Evolutionary conservation across 2,888 invertebrate species (phyloP), one percentile per base, ranked within the genome.

Genomic region (Macrosoma leucophasiata): DNA sequence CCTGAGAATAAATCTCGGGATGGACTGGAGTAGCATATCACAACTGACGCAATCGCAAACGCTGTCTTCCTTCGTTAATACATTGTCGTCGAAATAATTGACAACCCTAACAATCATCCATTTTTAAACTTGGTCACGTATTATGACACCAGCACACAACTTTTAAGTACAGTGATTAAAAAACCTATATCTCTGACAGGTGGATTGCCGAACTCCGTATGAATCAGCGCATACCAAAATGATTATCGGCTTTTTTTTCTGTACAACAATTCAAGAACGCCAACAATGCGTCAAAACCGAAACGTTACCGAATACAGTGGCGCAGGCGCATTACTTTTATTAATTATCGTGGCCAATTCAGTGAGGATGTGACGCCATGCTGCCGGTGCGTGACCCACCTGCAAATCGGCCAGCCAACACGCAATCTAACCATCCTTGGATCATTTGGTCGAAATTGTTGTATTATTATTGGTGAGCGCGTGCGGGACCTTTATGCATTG

Each of bases 291-390:
- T 57, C 67, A 60, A 66, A 62, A 62, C 50, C 44, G 49, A 58
- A 49, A 60, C 61, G 62, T 60, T 61, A 62, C 78, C 79, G 72
- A 76, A 79, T 73, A 78, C 72, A 78, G 79, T 40, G 50, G 70
- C 58, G 62, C 63, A 59, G 59, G 69, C 78, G 69, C 78, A 68
- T 66, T 71, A 69, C 70, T 81, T 81, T 82, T 81, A 82, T 81
- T 82, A 81, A 82, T 81, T 77, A 69, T 62, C 55, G 62, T 72
- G 62, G 57, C 79, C 78, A 81, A 79, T 78, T 74, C 64, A 58
- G 70, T 58, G 43, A 81, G 82, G 82, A 84, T 82, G 77, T 84
- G 82, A 84, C 78, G 81, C 70, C 78, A 77, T 69, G 64, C 57
- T 58, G 66, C 60, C 58, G 68, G 60, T 58, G 69, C 82, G 82